Base-by-base conservation (phyloP, 2,888 invertebrate genomes). In the Cremastinae sp. region DNA sequence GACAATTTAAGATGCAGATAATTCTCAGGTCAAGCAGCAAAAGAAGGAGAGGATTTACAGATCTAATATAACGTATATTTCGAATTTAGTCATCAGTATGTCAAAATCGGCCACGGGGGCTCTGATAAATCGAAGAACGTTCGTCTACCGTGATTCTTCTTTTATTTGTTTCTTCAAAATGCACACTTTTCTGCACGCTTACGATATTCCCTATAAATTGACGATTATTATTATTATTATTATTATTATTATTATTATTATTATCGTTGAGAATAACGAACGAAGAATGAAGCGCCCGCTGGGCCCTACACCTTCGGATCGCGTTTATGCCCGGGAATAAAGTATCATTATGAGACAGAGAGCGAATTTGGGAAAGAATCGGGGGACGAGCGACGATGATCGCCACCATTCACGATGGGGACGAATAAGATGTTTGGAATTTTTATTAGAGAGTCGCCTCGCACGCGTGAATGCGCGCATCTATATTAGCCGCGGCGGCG, bases 361-460 rank as follows among this genome's bases (percentile, higher is more conserved):
- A 49, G 66, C 28, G 62, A 56, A 72, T 72, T 68, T 38, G 38
- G 53, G 22, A 59, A 51, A 64, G 47, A 47, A 64, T 10, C 18
- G n/a, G 56, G 16, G 4, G n/a, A 14, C 43, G 36, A 38, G 14
- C 18, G 28, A 22, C 53, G 41, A 53, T 49, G 53, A 69, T 28
- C 41, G 59, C 59, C 43, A 20, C 36, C 64, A 20, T 71, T 28
- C 56, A 9, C 41, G 47, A 36, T 12, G 8, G 47, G 71, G 74
- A 74, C 75, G 78, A 84, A 83, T 84, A 83, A 85, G 85, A 85
- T 85, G 85, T 86, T 80, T 80, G 82, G 84, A 83, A 84, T 84
- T 81, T 83, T 83, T 84, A 84, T 77, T 72, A 62, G 71, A 66
- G 53, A 28, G 28, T 28, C 28, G 28, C 20, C 45, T 49, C 56